Percentiles rank a stretch among this genome's conserved stretches.
phyloP scores from a whole-genome alignment of 37 sponge, comb jelly and placozoan species.

The Petrosia ficiformis region DNA sequence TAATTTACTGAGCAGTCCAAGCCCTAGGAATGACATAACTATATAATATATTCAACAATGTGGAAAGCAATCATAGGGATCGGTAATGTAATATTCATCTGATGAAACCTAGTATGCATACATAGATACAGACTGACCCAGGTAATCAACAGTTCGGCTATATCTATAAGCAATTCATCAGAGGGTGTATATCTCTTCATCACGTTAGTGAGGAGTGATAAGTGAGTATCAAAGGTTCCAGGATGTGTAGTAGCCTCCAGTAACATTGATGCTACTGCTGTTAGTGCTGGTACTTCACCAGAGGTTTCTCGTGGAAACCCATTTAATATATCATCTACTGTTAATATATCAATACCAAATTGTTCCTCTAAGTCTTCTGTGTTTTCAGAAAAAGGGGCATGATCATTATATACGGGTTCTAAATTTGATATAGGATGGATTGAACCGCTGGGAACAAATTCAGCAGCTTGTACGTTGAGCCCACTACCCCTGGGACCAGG shows the following conservation, averaged over 20 bases:
- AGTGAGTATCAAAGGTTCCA: background rate
- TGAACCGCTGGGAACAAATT: too few species aligned
- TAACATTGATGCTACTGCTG: background rate
- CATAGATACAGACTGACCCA: too few species aligned
- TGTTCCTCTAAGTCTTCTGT: background rate
- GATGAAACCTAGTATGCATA: too few species aligned
- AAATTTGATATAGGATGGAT: too few species aligned
- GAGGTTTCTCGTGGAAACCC: background rate
- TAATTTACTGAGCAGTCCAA: too few species aligned
- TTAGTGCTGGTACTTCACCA: background rate
- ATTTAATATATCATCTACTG: background rate
- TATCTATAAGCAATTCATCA: background rate
- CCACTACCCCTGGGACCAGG: background rate
- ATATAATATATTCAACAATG: too few species aligned
- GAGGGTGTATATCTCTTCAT: background rate
- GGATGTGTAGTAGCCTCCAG: background rate
- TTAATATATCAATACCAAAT: background rate
- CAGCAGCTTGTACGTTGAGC: conserved; percentile 14
- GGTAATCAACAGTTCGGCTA: background rate
- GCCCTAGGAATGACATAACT: too few species aligned
- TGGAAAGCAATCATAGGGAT: too few species aligned
- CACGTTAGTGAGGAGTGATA: background rate
- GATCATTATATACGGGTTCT: background rate
- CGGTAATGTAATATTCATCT: too few species aligned
- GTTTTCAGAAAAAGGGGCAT: background rate